Evolutionary conservation across 2,888 invertebrate species (phyloP), one percentile per base, ranked within the genome.

Genomic region (Lissonota sp.): DNA sequence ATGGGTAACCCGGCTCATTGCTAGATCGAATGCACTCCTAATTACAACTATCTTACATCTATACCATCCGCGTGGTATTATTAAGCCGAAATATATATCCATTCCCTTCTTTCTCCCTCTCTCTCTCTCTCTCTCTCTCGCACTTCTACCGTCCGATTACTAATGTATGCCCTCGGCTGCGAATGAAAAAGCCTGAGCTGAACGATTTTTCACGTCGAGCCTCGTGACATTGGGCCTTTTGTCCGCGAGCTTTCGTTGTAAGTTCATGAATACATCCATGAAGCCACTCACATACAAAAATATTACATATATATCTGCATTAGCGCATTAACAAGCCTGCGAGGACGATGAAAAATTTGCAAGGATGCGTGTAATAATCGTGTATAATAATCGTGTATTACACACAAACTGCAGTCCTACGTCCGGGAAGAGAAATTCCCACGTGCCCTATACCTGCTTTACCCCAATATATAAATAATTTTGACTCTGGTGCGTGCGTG

Each of bases 41-140:
- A 92, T 92, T 92, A 92, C 88, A 91, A 92, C 91, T 91, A 92
- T 92, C 92, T 92, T 88, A 87, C 90, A 92, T 92, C 91, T 91
- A 89, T 88, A 85, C 85, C 82, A 83, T 86, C 82, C 69, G 73
- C 46, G 78, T 75, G 79, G 88, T 91, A 89, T 91, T 87, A 88
- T 89, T 89, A 89, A 86, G 85, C 87, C 87, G 84, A 88, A 90
- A 88, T 86, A 87, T 87, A 86, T 88, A 88, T 88, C 87, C 88
- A 88, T 87, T 85, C 77, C 83, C 85, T 84, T 84, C 83, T 82
- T 83, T 82, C 82, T 42, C 53, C 16, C n/a, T 39, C 39, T n/a
- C 70, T 49, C 40, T 49, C 44, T 82, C 82, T 42, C 53, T n/a
- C n/a, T 39, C 39, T n/a, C 70, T 49, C 40, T 49, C 44, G 2